These are phyloP conservation scores for Yponomeuta sedellus DNA, from an alignment of 2,888 invertebrate genomes.

Conservation along the genomic window DNA sequence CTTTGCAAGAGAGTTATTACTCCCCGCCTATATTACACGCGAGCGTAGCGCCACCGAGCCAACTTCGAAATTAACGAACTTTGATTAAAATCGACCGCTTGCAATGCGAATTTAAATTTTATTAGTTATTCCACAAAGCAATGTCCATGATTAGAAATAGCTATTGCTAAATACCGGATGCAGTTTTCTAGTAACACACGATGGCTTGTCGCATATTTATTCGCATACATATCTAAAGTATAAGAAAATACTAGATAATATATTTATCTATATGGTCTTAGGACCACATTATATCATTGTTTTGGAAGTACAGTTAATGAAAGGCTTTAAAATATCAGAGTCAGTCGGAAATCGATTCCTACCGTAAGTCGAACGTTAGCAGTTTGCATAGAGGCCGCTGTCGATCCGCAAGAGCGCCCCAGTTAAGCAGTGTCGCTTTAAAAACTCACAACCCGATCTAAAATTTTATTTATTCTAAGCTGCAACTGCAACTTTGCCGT, in stretches of 20 bases:
- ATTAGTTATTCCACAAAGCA: constrained; percentile 10
- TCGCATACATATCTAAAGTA: too few species aligned
- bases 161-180: background rate
- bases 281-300: background rate
- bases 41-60: constrained; percentile 42
- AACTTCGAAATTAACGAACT: constrained; percentile 66
- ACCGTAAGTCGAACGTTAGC: background rate
- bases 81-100: constrained; percentile 65
- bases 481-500: background rate
- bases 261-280: too few species aligned
- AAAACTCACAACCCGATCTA: constrained; percentile 11
- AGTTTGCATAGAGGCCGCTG: constrained; percentile 3
- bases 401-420: background rate
- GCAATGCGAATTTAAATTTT: constrained; percentile 31
- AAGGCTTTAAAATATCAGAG: background rate
- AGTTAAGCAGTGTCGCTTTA: constrained; percentile 1
- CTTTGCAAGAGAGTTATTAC: constrained; percentile 65
- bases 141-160: constrained; percentile 11
- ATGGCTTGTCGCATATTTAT: too few species aligned
- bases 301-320: background rate
- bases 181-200: too few species aligned
- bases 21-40: constrained; percentile 56
- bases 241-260: too few species aligned
- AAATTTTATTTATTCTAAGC: constrained; percentile 2
- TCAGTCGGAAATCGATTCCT: background rate